Percentiles rank a stretch among this genome's conserved stretches.
Evolutionary conservation across 1,140 invertebrate genomes (phyloP).

Genomic region (Papilio machaon): DNA sequence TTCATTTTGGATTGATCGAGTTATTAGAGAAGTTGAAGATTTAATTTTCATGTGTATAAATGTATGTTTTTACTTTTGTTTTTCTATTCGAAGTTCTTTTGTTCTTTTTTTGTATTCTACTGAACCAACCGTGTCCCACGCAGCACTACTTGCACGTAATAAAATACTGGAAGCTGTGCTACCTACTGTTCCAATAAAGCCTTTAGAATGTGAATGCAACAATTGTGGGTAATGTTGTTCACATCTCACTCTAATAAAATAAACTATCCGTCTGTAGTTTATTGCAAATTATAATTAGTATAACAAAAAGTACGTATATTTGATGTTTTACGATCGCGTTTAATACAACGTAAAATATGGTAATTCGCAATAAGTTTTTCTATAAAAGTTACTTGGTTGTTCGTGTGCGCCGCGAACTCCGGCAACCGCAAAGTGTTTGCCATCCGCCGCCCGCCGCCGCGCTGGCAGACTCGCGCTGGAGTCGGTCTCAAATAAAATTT

Average conservation of each 20-base stretch:
- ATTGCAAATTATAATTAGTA: background rate
- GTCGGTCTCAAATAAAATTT: slow-evolving; percentile 19
- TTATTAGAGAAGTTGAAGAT: background rate
- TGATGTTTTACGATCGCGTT: slow-evolving; percentile 30
- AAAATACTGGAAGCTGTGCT: slow-evolving; percentile 12
- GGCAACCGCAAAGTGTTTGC: slow-evolving; percentile 29
- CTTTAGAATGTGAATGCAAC: background rate
- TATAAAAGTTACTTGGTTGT: slow-evolving; percentile 35
- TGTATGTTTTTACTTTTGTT: background rate
- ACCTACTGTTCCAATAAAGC: slow-evolving; percentile 14
- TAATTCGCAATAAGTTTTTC: slow-evolving; percentile 37
- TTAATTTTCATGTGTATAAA: background rate
- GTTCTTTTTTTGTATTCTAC: background rate
- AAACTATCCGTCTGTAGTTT: background rate
- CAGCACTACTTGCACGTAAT: background rate
- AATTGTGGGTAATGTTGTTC: background rate
- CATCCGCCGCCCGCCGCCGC: background rate
- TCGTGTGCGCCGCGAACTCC: slow-evolving; percentile 26
- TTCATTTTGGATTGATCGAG: background rate
- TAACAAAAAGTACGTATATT: background rate
- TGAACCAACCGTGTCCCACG: background rate
- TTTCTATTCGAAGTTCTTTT: background rate
- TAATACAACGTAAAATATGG: slow-evolving; percentile 37
- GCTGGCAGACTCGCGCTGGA: slow-evolving; percentile 1
- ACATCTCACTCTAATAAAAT: background rate